Base-by-base conservation (phyloP, 2,113 vertebrate species). In the Xyrauchen texanus region DNA sequence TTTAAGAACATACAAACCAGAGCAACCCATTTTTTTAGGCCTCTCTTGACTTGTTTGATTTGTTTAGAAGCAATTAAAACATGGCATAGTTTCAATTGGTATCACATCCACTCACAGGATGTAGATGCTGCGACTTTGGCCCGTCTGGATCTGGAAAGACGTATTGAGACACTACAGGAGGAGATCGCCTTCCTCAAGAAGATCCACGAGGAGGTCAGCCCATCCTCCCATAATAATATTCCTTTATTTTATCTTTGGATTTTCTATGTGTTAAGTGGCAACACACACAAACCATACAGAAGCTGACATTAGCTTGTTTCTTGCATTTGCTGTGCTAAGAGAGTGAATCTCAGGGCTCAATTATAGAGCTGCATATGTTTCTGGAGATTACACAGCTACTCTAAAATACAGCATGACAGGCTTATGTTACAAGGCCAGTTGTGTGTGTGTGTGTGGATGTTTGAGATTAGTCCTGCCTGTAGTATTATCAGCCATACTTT, bases 151-250 rank as follows among this genome's bases (percentile, higher is more conserved):
- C 89, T 98, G 84, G 97, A 98, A 87, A 93, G 96, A 82, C 94
- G 96, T 81, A 96, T 98, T 0, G 96, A 98, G 86, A 96, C 96
- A 2, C 93, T 98, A 87, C 96, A 97, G 70, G 97, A 98, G 87
- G 96, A 98, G 89, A 98, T 98, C 0, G 95, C 94, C 8, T 98
- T 98, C 96, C 94, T 98, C 77, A 98, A 97, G 92, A 98, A 95
- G 90, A 95, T 98, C 72, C 96, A 98, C 0, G 96, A 98, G 80
- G 96, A 98, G 95, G 91, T 91, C 3, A 55, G 76, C 61, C 34
- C 16, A 16, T 6, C 21, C 53, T 10, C n/a, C 66, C 1, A 52
- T 47, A 21, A 8, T n/a, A 46, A 16, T n/a, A 44, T 13, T 70
- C 4, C 61, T 6, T 44, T n/a, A 57, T 3, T 58, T 4, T 13